Base-by-base conservation (phyloP, 2,113 vertebrate genomes). In the Opisthocomus hoazin region DNA sequence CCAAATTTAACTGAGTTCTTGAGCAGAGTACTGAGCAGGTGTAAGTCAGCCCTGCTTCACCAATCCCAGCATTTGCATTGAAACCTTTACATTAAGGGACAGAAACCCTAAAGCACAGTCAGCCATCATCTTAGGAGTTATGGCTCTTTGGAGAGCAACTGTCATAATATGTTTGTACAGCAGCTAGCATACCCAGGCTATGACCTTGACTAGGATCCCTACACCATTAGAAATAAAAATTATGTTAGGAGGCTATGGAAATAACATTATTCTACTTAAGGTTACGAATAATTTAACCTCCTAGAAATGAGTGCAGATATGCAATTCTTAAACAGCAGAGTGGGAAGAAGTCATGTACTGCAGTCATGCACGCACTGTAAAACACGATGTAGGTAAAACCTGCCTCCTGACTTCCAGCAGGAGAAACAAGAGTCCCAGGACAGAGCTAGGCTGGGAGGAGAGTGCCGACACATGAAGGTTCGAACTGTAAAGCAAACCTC, bases 201-300 rank as follows among this genome's bases (percentile, higher is more conserved):
- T 61, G 82, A 89, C 90, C 92, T 81, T 29, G 39, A 84, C 71
- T 83, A 66, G 51, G 63, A 76, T 87, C 50, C 58, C 77, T 68
- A 66, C 21, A 20, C 58, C 29, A 30, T 75, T 68, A 90, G 81
- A 80, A 95, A 91, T 84, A 94, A 85, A 87, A 92, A 87, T 50
- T 39, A 81, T 36, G 54, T 60, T 81, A 92, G 63, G 48, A 68
- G 34, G 65, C 1, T 12, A n/a, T 84, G 76, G 74, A 95, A 96
- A 96, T 79, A 89, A 73, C 51, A 66, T 87, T 65, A 81, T 78
- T 96, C 87, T 86, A 8, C 60, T 84, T 82, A 54, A 87, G 58
- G 81, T 56, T 79, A 94, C 73, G 54, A 65, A 89, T 70, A 95
- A 90, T 36, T 83, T 82, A 85, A 91, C 70, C 90, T 93, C 20